Evolutionary conservation across 2,797 vertebrate genomes (phyloP).

Genomic region (Characodon lateralis): DNA sequence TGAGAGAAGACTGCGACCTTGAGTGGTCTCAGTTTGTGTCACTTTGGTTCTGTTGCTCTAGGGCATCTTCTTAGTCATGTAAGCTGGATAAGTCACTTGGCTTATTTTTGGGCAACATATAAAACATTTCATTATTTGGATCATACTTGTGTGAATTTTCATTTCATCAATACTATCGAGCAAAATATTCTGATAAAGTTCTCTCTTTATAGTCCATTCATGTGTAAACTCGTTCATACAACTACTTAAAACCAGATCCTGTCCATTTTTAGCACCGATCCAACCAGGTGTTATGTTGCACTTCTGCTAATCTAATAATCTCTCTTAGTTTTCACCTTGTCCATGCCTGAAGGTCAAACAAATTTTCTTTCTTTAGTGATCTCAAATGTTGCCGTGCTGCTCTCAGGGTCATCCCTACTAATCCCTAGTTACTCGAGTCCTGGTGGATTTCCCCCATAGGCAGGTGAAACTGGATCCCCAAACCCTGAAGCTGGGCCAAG

Average conservation of each 20-base stretch:
- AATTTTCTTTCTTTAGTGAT: conserved; percentile 90
- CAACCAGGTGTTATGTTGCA: conserved; percentile 75
- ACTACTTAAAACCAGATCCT: conserved; percentile 37
- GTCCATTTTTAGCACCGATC: conserved; percentile 47
- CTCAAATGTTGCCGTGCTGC: conserved; percentile 91
- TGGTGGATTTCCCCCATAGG: conserved; percentile 88
- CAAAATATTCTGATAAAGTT: conserved; percentile 14
- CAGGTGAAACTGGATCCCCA: conserved; percentile 89
- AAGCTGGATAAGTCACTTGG: conserved; percentile 67
- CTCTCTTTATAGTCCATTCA: conserved; percentile 5
- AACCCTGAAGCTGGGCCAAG: conserved; percentile 88
- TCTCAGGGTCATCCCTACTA: conserved; percentile 90
- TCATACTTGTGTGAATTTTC: conserved; percentile 13
- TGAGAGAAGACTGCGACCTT: conserved; percentile 77
- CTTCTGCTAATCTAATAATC: conserved; percentile 85
- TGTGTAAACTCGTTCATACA: conserved; percentile 23
- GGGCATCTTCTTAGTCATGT: conserved; percentile 58
- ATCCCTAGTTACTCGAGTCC: conserved; percentile 88
- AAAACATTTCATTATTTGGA: conserved; percentile 40
- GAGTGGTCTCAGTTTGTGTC: conserved; percentile 68
- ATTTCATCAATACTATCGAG: background rate
- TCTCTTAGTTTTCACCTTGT: conserved; percentile 86
- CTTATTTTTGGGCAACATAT: conserved; percentile 46
- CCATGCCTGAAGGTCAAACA: conserved; percentile 85
- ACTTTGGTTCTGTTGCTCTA: conserved; percentile 50